Evolutionary conservation across 2,113 vertebrate species (phyloP), one percentile per base, ranked within the genome.

Genomic region (Brienomyrus longianalis): DNA sequence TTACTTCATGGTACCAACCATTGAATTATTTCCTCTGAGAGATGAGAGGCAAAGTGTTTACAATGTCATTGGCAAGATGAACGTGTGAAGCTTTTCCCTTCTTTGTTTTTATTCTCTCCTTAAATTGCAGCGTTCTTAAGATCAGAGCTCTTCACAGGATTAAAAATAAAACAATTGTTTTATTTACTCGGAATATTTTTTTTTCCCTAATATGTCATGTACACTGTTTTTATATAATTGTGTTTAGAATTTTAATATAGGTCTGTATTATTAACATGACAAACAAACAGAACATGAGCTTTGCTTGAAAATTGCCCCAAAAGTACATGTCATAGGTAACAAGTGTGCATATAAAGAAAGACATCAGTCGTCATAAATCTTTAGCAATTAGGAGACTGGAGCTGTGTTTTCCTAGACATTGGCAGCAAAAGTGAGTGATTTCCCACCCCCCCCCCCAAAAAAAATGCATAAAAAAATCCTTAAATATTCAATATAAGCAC

Each of bases 321-420:
- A 27, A 90, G 89, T 43, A 84, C 70, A 80, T 90, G 94, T 94
- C 94, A 92, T 92, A 93, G 93, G 92, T 89, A 74, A 93, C 92
- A 91, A 77, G 93, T 94, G 94, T 92, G 93, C 94, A 92, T 92
- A 92, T 92, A 88, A 93, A 93, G 93, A 93, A 94, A 95, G 93
- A 94, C 94, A 93, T 93, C 94, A 95, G 94, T 93, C 92, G 94
- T 96, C 94, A 95, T 96, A 95, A 96, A 95, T 94, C 91, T 94
- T 91, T 95, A 93, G 95, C 93, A 93, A 93, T 94, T 94, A 94
- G 93, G 94, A 94, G 94, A 94, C 92, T 92, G 91, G 84, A 90
- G 48, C 31, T 50, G 54, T 80, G 80, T 48, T 93, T 89, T 21
- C 77, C 2, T 88, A 92, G 91, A 91, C 92, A 91, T 92, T 74